phyloP scores from a whole-genome alignment of 1,140 invertebrate species.

The Lerema accius region DNA sequence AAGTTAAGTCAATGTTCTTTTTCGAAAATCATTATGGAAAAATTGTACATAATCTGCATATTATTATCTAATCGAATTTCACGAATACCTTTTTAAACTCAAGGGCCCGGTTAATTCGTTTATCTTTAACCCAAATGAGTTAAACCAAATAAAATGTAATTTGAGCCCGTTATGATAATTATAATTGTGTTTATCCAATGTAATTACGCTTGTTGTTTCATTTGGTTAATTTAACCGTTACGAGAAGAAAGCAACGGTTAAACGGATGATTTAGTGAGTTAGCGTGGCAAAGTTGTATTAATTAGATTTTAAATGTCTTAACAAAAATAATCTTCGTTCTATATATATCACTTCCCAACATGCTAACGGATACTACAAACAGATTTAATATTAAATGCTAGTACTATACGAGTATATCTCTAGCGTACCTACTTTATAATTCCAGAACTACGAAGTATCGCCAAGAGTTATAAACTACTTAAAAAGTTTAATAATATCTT shows the following conservation, averaged over 20 bases:
- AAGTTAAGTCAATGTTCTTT: too few relatives aligned
- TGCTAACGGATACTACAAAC: too few relatives aligned
- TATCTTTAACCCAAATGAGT: slow-evolving; percentile 50
- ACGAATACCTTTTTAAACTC: slow-evolving; percentile 33
- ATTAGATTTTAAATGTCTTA: background rate
- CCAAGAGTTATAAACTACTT: background rate
- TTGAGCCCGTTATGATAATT: slow-evolving; percentile 52
- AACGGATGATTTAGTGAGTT: background rate
- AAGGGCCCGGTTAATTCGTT: slow-evolving; percentile 56
- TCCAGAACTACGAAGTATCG: too few relatives aligned
- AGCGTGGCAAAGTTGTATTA: background rate
- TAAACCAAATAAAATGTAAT: slow-evolving; percentile 45
- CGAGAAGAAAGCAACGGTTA: background rate
- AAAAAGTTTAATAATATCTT: background rate
- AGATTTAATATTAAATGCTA: too few relatives aligned
- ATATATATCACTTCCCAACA: too few relatives aligned
- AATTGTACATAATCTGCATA: too few relatives aligned
- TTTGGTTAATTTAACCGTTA: slow-evolving; percentile 37
- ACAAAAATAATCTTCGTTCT: background rate
- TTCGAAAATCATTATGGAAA: too few relatives aligned
- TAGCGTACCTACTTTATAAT: background rate
- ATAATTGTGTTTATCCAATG: slow-evolving; percentile 51
- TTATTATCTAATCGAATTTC: slow-evolving; percentile 29
- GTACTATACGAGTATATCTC: too few relatives aligned
- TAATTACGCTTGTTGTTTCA: slow-evolving; percentile 47